Base-by-base conservation (phyloP, 1,140 invertebrate genomes). In the Calephelis nemesis region DNA sequence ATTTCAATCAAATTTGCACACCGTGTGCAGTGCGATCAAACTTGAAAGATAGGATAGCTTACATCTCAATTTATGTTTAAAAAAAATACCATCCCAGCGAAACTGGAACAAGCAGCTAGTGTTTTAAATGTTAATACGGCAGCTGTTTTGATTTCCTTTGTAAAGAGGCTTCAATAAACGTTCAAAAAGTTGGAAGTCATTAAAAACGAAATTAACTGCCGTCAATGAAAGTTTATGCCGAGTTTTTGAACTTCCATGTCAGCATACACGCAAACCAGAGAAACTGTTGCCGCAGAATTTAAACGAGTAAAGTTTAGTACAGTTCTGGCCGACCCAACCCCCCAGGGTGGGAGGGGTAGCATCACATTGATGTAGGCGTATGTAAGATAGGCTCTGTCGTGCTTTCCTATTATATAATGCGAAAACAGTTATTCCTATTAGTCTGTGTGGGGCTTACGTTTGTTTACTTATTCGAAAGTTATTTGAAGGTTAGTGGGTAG, bases 301-400 rank as follows among this genome's bases (percentile, higher is more conserved):
- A 88, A 89, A 90, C 85, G 88, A 89, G 87, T 83, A 87, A 89
- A 90, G 82, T 90, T 90, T 82, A 52, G 40, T 42, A 40, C 65
- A 52, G 63, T 78, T 78, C 77, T 85, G 82, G 84, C 82, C 83
- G 76, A 71, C 67, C 72, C 58, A n/a, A 30, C 69, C 64, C 69
- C 47, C 30, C 45, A 13, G 49, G 70, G 54, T 7, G 73, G 67
- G 39, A 45, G 74, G 63, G 54, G 47, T 62, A 73, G 50, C 64
- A 63, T 79, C 74, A 78, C 78, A 82, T 78, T 85, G 83, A 81
- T 83, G 81, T 77, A 82, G 79, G 79, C 78, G 73, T 78, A 80
- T 78, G 77, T 82, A 74, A 83, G 73, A 76, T 65, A 71, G 72
- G 68, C 30, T 60, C 19, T 60, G 30, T 60, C 54, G 30, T 40